Conservation (phyloP, 1,140 invertebrate genomes). For the Charaxes varanes region DNA sequence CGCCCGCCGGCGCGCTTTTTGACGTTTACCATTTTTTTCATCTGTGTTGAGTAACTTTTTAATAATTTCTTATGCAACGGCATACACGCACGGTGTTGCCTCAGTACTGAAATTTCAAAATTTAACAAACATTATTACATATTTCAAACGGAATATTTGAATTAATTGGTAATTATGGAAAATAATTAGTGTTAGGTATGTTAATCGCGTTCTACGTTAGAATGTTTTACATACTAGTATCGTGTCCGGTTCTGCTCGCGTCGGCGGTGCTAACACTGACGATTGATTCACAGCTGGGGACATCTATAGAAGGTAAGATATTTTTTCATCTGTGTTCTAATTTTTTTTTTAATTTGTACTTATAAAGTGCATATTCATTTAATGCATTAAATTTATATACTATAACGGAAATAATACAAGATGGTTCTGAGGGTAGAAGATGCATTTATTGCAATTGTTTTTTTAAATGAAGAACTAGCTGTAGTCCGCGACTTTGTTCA, state of each 20-base stretch:
- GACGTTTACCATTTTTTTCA: constrained; percentile 17
- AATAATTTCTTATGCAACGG: constrained; percentile 1
- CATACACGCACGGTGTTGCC: not conserved
- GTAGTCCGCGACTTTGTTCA: too few relatives aligned
- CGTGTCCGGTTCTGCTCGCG: constrained; percentile 53
- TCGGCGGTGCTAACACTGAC: constrained; percentile 54
- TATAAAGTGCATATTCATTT: not conserved
- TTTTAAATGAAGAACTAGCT: too few relatives aligned
- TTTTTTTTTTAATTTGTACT: constrained; percentile 7
- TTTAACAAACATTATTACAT: too few relatives aligned
- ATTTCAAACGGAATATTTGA: constrained; percentile 5
- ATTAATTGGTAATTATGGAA: constrained; percentile 9
- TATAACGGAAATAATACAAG: too few relatives aligned
- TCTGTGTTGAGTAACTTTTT: constrained; percentile 11
- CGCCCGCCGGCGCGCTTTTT: constrained; percentile 29
- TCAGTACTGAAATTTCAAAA: too few relatives aligned
- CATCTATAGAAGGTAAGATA: constrained; percentile 58
- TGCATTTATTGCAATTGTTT: too few relatives aligned
- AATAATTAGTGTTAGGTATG: constrained; percentile 7
- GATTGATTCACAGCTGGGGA: constrained; percentile 59
- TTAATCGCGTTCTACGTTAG: constrained; percentile 28
- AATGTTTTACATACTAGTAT: constrained; percentile 49
- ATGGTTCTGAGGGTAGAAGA: too few relatives aligned
- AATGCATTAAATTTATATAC: not conserved
- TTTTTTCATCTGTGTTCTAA: too few relatives aligned